phyloP scores from a whole-genome alignment of 2,888 invertebrate species.

The Koerneria pararmatus region DNA sequence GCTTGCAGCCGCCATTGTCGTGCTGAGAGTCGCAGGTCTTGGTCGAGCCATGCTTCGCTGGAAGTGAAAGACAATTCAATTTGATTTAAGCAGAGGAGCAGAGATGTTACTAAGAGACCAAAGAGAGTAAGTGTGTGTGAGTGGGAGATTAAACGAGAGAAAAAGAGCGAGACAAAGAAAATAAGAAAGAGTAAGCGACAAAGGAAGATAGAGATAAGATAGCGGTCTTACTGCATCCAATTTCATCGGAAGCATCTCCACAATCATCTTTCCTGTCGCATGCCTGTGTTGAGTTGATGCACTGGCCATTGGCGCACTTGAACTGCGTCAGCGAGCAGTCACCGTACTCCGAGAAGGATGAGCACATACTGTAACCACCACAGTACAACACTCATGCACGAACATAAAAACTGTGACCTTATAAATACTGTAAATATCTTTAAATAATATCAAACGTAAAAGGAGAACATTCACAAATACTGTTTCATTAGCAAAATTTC shows the following conservation, averaged over 20 bases:
- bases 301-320: conserved; percentile 66
- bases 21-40: conserved; percentile 62
- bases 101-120: no score
- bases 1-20: conserved; percentile 88
- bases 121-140: no score
- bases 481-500: no score
- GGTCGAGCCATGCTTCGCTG: conserved; percentile 44
- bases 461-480: no score
- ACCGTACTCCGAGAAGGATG: conserved; percentile 56
- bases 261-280: conserved; percentile 59
- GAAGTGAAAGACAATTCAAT: no score
- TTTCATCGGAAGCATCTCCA: conserved; percentile 75
- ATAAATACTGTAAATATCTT: no score
- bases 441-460: no score
- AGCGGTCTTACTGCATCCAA: conserved; percentile 75
- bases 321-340: conserved; percentile 55
- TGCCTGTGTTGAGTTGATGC: conserved; percentile 66
- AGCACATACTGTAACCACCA: conserved; percentile 76
- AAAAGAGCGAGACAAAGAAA: not conserved
- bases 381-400: conserved; percentile 65
- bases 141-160: no score
- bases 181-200: no score
- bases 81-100: not conserved
- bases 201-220: not conserved
- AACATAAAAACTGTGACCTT: not conserved